phyloP scores from a whole-genome alignment of 2,888 invertebrate genomes.

The Eledone cirrhosa region DNA sequence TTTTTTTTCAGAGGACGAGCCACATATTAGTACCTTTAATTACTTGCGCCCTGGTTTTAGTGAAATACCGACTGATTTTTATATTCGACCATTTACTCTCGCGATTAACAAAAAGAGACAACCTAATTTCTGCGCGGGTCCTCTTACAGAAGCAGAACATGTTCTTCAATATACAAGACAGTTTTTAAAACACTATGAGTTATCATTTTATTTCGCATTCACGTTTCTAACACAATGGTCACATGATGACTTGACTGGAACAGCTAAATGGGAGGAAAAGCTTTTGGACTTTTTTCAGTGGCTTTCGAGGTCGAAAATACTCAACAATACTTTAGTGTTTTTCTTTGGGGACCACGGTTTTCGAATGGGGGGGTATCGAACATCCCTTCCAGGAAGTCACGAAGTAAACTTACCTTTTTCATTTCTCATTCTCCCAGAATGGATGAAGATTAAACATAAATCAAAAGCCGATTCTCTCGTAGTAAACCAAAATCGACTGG shows the following conservation, averaged over 20 bases:
- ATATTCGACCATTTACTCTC: neutral
- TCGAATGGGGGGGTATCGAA: neutral
- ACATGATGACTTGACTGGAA: neutral
- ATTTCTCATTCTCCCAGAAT: neutral
- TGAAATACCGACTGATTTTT: neutral
- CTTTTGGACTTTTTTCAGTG: neutral
- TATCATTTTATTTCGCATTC: neutral
- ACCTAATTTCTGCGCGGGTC: neutral
- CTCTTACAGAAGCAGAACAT: neutral
- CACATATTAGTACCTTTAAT: neutral
- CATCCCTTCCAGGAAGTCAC: neutral
- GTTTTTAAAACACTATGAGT: neutral
- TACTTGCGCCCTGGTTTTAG: neutral
- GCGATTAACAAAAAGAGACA: neutral
- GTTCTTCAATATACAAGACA: neutral
- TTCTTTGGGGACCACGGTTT: constrained; percentile 10
- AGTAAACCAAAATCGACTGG: neutral
- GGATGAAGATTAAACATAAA: neutral
- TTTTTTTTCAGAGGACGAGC: neutral
- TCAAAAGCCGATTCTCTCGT: neutral
- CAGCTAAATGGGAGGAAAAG: neutral
- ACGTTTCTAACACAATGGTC: neutral
- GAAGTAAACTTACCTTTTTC: neutral
- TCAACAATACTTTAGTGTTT: constrained; percentile 9
- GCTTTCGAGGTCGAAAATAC: neutral